Evolutionary conservation across 2,113 vertebrate species (phyloP).

Genomic region (Charina bottae): DNA sequence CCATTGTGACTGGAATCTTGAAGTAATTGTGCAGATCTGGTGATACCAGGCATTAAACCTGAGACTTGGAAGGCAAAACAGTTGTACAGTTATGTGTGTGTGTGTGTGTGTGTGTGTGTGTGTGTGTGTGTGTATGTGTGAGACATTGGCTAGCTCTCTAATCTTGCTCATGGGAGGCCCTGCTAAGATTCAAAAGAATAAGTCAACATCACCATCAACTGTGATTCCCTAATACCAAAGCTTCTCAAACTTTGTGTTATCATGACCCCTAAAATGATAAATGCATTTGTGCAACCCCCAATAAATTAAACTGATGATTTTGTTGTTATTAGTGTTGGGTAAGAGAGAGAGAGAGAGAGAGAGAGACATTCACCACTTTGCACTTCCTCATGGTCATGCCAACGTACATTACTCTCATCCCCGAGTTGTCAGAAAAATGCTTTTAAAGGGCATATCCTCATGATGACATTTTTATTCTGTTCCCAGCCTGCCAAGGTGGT

Average conservation of each 20-base stretch:
- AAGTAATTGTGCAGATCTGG: background rate
- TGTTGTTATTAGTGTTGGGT: too few relatives aligned
- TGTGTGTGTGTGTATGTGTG: background rate
- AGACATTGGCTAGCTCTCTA: background rate
- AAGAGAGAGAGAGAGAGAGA: too few relatives aligned
- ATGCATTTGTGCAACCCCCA: too few relatives aligned
- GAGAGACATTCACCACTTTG: too few relatives aligned
- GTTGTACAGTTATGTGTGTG: background rate
- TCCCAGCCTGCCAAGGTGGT: background rate
- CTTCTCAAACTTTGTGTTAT: background rate
- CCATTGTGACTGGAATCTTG: background rate
- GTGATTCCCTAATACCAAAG: background rate
- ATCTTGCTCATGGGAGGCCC: background rate
- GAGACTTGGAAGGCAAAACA: background rate
- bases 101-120: too few relatives aligned
- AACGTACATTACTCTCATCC: too few relatives aligned
- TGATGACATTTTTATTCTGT: background rate
- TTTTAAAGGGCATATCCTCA: background rate
- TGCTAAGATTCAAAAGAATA: background rate
- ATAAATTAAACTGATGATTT: too few relatives aligned
- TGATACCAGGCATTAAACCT: background rate
- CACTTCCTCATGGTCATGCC: too few relatives aligned
- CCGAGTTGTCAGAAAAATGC: too few relatives aligned
- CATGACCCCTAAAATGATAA: background rate
- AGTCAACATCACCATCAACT: background rate